A percentile compares a stretch with the other conserved stretches of the same genome.
These are phyloP conservation scores for Craseonycteris thonglongyai DNA, from an alignment of 2,113 vertebrate genomes.

Conservation along the genomic window DNA sequence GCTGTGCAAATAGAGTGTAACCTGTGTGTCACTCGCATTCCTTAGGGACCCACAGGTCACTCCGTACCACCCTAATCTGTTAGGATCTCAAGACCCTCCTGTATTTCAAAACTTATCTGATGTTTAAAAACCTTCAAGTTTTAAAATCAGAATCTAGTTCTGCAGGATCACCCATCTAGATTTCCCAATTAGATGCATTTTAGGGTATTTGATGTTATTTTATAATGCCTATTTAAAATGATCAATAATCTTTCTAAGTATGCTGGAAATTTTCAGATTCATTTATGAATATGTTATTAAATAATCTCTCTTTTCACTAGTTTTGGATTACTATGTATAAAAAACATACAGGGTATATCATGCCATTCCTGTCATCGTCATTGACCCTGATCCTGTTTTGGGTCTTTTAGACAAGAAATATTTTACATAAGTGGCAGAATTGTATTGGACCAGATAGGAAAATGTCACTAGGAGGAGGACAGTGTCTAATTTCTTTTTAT, in stretches of 20 bases:
- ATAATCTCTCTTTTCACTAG: not conserved
- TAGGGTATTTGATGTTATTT: not conserved
- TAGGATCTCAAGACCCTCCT: not conserved
- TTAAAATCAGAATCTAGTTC: not conserved
- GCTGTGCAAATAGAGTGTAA: not conserved
- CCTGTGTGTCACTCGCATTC: too few species aligned
- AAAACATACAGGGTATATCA: not conserved
- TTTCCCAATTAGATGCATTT: not conserved
- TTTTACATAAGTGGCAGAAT: not conserved
- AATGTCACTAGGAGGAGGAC: not conserved
- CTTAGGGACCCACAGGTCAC: not conserved
- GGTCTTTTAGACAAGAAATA: not conserved
- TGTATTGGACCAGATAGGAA: not conserved
- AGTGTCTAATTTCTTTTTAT: not conserved
- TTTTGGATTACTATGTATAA: slow-evolving; percentile 1
- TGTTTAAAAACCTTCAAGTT: not conserved
- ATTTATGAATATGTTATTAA: not conserved
- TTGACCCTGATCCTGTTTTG: not conserved
- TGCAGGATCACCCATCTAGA: not conserved
- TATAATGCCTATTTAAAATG: not conserved
- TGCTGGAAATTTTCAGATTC: not conserved
- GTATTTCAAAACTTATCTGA: not conserved
- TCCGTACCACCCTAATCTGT: not conserved
- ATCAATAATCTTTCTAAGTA: not conserved
- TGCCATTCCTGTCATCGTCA: not conserved